Evolutionary conservation across 2,888 invertebrate species (phyloP).

Genomic region (Melipona bicolor): DNA sequence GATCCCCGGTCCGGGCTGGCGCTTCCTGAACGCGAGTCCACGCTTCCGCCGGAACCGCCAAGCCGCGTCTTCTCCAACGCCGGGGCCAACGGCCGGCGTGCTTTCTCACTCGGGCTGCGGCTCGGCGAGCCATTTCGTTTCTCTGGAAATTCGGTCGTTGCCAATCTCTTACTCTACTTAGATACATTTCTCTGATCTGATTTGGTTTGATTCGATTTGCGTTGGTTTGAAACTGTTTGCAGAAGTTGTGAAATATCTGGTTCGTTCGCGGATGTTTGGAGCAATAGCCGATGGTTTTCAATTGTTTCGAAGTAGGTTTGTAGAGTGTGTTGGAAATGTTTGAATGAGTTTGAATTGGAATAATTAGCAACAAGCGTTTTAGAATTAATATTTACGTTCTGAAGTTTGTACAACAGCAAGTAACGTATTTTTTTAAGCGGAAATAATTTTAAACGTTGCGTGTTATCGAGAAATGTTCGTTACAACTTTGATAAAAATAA

Average conservation of each 20-base stretch:
- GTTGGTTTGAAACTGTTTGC: no score
- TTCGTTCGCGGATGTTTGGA: background rate
- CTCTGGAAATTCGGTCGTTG: constrained; percentile 67
- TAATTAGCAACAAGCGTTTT: background rate
- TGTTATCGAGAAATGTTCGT: background rate
- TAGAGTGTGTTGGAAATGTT: background rate
- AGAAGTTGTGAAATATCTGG: background rate
- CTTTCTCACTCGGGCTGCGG: constrained; percentile 85
- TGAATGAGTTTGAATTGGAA: no score
- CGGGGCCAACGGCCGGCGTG: constrained; percentile 83
- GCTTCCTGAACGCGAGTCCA: constrained; percentile 82
- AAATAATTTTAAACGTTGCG: background rate
- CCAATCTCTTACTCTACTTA: no score
- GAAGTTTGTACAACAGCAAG: no score
- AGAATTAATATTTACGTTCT: no score
- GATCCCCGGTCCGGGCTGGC: constrained; percentile 80
- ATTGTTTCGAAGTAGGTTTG: no score
- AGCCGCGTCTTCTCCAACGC: constrained; percentile 80
- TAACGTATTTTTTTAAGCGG: no score
- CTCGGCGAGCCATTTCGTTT: constrained; percentile 80
- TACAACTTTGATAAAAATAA: no score
- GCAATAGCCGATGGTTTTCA: background rate
- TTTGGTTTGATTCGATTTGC: background rate
- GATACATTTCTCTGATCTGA: background rate
- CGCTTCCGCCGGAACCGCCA: constrained; percentile 81